Conservation (phyloP, 1,140 invertebrate species). For the Pseudomyrmex concolor region DNA sequence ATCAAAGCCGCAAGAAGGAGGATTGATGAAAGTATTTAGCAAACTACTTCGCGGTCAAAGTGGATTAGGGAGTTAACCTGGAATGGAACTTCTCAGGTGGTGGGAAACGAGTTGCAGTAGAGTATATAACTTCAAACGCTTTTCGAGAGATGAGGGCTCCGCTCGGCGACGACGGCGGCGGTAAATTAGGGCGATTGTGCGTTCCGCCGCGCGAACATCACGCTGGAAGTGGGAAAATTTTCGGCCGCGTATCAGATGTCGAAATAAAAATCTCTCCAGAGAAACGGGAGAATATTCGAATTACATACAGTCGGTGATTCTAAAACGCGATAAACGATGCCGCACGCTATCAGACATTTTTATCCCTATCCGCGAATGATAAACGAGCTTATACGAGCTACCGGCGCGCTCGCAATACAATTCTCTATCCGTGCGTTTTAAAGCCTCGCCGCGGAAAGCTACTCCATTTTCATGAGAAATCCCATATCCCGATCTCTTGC, state of each 20-base stretch:
- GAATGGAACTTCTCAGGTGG: conserved; percentile 38
- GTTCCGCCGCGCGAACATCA: not conserved
- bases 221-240: not conserved
- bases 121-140: conserved; percentile 51
- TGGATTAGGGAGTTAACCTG: conserved; percentile 64
- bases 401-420: conserved; percentile 17
- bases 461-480: conserved; percentile 16
- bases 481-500: not conserved
- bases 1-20: conserved; percentile 51
- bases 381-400: conserved; percentile 34
- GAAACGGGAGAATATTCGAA: not conserved
- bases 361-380: conserved; percentile 36
- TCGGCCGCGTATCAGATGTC: not conserved
- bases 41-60: conserved; percentile 58
- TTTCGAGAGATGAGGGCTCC: conserved; percentile 44
- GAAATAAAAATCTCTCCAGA: conserved; percentile 40
- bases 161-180: not conserved
- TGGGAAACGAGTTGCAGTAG: conserved; percentile 37
- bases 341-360: conserved; percentile 12
- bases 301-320: conserved; percentile 22
- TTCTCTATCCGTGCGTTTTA: conserved; percentile 24
- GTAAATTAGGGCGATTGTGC: conserved; percentile 50
- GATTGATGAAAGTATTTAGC: conserved; percentile 59
- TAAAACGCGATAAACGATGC: conserved; percentile 34
- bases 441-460: not conserved